phyloP scores from a whole-genome alignment of 2,797 vertebrate species.

The Molossus alvarezi region DNA sequence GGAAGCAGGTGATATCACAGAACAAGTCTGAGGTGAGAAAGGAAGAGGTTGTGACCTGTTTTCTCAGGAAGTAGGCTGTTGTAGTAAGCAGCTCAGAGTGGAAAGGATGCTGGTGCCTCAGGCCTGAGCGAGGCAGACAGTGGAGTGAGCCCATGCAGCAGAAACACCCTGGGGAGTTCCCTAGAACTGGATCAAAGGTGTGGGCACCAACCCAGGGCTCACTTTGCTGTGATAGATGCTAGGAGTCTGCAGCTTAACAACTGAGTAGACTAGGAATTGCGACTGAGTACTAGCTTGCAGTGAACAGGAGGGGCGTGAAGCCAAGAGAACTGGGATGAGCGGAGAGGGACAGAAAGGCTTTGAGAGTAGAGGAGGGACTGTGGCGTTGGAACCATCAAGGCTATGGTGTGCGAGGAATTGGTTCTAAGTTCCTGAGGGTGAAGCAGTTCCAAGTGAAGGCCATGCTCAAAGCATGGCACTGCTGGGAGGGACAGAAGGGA shows the following conservation, averaged over 20 bases:
- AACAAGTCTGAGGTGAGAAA: conserved; percentile 34
- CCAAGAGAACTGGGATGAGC: background rate
- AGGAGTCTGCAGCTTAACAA: background rate
- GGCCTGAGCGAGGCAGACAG: background rate
- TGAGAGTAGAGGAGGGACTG: background rate
- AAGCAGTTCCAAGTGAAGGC: background rate
- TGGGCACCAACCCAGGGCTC: background rate
- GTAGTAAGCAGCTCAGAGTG: background rate
- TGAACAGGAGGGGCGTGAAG: background rate
- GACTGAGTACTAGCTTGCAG: background rate
- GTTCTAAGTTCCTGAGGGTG: background rate
- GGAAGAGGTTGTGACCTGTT: background rate
- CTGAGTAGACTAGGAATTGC: background rate
- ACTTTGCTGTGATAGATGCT: background rate
- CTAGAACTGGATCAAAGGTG: background rate
- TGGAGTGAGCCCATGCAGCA: accelerated
- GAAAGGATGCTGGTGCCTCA: background rate
- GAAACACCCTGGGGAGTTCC: background rate
- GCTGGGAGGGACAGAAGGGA: background rate
- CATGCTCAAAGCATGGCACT: background rate
- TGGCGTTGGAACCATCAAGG: background rate
- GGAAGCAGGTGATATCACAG: background rate
- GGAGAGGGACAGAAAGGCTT: background rate
- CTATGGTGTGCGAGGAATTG: background rate
- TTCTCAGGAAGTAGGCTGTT: background rate